phyloP scores from a whole-genome alignment of 1,140 invertebrate species.

The Achroia grisella region DNA sequence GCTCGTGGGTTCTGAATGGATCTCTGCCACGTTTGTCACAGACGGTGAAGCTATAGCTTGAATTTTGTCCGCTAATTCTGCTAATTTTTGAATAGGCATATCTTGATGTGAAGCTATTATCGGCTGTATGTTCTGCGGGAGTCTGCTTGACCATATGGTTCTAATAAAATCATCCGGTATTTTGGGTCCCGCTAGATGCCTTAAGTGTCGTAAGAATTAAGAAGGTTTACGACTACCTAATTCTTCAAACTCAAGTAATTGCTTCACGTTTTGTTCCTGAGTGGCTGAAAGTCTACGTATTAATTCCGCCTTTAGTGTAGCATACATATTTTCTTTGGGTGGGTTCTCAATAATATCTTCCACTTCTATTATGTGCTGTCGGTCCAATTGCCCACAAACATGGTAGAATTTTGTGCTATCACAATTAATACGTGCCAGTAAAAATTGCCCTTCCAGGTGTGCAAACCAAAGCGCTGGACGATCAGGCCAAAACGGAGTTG shows the following conservation, averaged over 20 bases:
- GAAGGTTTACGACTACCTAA: slow-evolving; percentile 1
- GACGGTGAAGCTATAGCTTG: background rate
- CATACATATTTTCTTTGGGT: background rate
- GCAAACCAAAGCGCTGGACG: slow-evolving; percentile 2
- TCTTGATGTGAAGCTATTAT: background rate
- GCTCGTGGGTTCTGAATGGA: background rate
- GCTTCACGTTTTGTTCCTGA: background rate
- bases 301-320: slow-evolving; percentile 1
- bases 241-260: slow-evolving; percentile 3
- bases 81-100: background rate
- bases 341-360: background rate
- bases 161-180: slow-evolving; percentile 1
- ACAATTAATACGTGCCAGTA: background rate
- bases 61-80: slow-evolving; percentile 1
- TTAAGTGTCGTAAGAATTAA: slow-evolving; percentile 1
- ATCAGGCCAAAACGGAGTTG: slow-evolving; percentile 5
- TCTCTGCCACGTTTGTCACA: background rate
- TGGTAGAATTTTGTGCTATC: slow-evolving; percentile 1
- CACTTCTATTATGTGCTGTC: background rate
- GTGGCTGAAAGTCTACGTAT: background rate
- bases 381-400: background rate
- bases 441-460: background rate
- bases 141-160: background rate
- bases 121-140: background rate
- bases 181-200: background rate